phyloP scores from a whole-genome alignment of 2,888 invertebrate genomes.

The Calliphora vomitoria region DNA sequence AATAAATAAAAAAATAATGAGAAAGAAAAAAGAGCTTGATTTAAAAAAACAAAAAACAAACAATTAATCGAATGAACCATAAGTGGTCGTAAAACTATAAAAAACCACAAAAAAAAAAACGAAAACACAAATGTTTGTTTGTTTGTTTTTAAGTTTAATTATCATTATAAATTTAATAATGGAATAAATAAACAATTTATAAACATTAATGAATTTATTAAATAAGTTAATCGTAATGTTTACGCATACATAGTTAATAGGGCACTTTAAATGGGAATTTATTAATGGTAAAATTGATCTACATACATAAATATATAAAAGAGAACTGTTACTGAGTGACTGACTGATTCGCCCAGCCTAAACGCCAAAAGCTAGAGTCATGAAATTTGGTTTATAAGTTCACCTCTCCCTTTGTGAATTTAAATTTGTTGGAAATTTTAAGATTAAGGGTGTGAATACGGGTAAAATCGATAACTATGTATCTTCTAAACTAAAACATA shows the following conservation, averaged over 20 bases:
- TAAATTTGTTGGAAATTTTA: no score
- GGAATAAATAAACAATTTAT: conserved; percentile 3
- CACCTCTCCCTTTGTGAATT: no score
- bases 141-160: neutral
- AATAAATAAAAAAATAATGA: neutral
- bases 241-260: neutral
- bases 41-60: neutral
- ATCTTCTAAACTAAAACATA: no score
- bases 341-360: no score
- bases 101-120: neutral
- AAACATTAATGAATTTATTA: neutral
- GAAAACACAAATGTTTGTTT: neutral
- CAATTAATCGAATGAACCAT: neutral
- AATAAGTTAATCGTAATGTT: neutral
- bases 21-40: neutral
- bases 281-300: no score
- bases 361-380: no score
- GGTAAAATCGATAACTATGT: no score
- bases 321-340: no score
- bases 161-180: neutral
- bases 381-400: no score
- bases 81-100: conserved; percentile 1
- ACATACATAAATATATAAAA: no score
- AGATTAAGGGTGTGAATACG: no score
- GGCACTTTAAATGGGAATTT: neutral